phyloP scores from a whole-genome alignment of 2,797 vertebrate genomes.

The Euthynnus affinis region DNA sequence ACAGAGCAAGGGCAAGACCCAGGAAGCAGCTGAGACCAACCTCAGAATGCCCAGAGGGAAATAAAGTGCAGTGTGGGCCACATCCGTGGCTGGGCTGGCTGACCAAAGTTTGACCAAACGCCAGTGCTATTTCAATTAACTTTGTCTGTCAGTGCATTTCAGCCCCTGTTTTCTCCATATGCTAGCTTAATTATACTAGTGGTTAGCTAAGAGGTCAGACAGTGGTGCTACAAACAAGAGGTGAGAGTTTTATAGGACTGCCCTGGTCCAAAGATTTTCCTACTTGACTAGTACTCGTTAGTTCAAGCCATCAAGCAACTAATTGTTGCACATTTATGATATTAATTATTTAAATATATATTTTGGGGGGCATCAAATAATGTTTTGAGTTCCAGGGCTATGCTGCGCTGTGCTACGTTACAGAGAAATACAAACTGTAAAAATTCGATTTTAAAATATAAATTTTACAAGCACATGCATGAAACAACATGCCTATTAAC shows the following conservation, averaged over 20 bases:
- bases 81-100: slow-evolving; percentile 11
- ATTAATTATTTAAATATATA: no score
- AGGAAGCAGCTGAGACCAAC: slow-evolving; percentile 29
- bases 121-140: slow-evolving; percentile 50
- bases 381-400: no score
- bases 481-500: no score
- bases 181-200: slow-evolving; percentile 35
- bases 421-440: no score
- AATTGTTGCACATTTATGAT: no score
- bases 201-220: slow-evolving; percentile 40
- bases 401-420: no score
- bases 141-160: background rate
- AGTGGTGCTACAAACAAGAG: slow-evolving; percentile 11
- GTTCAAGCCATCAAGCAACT: no score
- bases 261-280: no score
- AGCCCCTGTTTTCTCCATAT: slow-evolving; percentile 32
- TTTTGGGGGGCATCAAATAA: no score
- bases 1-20: background rate
- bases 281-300: no score
- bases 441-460: no score
- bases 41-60: slow-evolving; percentile 25
- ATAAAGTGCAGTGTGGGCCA: slow-evolving; percentile 37
- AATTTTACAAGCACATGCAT: no score
- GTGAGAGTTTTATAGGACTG: slow-evolving; percentile 17
- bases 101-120: slow-evolving; percentile 48